A percentile compares a stretch with the other conserved stretches of the same genome.
These are phyloP conservation scores for Anthrax anthrax DNA, from an alignment of 2,888 invertebrate genomes.

Conservation along the genomic window DNA sequence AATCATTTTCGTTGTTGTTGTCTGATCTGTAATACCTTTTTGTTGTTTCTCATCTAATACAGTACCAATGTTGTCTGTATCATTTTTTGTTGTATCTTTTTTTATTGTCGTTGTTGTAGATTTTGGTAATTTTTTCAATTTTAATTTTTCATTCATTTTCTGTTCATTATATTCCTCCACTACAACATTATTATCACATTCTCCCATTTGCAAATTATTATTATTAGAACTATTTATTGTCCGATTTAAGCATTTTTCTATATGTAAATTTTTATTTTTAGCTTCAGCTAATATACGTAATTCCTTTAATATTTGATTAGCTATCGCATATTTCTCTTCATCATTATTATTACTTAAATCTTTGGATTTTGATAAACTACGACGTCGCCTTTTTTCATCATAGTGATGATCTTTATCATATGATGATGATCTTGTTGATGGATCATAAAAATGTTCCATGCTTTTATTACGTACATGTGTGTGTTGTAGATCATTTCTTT, in stretches of 20 bases:
- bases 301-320: slow-evolving; percentile 30
- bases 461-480: slow-evolving; percentile 28
- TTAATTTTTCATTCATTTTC: slow-evolving; percentile 19
- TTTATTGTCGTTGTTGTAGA: too few relatives aligned
- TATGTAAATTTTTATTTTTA: slow-evolving; percentile 19
- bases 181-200: too few relatives aligned
- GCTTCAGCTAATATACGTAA: slow-evolving; percentile 26
- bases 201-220: too few relatives aligned
- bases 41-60: too few relatives aligned
- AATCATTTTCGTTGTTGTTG: not conserved
- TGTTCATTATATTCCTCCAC: too few relatives aligned
- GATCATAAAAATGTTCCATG: slow-evolving; percentile 22
- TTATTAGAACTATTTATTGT: too few relatives aligned
- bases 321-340: slow-evolving; percentile 24
- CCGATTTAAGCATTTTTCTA: slow-evolving; percentile 8
- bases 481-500: not conserved
- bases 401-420: slow-evolving; percentile 9
- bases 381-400: slow-evolving; percentile 13
- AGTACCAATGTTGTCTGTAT: slow-evolving; percentile 13
- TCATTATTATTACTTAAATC: slow-evolving; percentile 8
- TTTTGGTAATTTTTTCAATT: slow-evolving; percentile 20
- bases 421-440: slow-evolving; percentile 6
- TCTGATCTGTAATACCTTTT: too few relatives aligned
- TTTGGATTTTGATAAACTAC: slow-evolving; percentile 17
- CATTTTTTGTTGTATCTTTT: slow-evolving; percentile 15